Conservation (phyloP, 2,113 vertebrate species). For the Notothenia coriiceps region DNA sequence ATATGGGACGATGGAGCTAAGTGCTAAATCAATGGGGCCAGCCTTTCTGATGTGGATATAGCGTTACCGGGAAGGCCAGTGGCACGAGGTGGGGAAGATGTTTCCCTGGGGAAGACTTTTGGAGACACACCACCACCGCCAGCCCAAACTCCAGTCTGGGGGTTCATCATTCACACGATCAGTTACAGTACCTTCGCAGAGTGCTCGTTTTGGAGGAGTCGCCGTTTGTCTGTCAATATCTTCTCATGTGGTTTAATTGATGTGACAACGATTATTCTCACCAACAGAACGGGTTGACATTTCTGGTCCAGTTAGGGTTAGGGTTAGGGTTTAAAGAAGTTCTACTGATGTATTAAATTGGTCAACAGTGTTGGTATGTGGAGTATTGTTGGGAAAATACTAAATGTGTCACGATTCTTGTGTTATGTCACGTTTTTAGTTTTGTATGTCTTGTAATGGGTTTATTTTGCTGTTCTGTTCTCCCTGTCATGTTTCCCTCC, state of each 20-base stretch:
- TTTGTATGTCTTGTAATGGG: too few species aligned
- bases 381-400: too few species aligned
- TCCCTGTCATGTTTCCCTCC: too few species aligned
- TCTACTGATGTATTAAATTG: background rate
- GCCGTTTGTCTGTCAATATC: conserved; percentile 36
- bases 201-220: conserved; percentile 45
- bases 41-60: conserved; percentile 84
- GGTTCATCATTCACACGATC: conserved; percentile 76
- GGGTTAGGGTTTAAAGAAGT: conserved; percentile 6
- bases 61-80: conserved; percentile 80
- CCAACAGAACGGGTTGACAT: background rate
- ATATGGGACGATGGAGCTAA: conserved; percentile 84
- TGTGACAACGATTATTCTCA: conserved; percentile 11
- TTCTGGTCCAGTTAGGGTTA: background rate
- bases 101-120: conserved; percentile 82
- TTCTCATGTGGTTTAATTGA: conserved; percentile 39
- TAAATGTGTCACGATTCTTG: too few species aligned
- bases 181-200: conserved; percentile 65
- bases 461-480: too few species aligned
- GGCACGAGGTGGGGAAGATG: conserved; percentile 80
- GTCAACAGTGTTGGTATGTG: background rate
- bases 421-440: too few species aligned
- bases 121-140: conserved; percentile 72
- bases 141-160: conserved; percentile 55
- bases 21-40: conserved; percentile 86